Evolutionary conservation across 92 coral and sea anemone species (phyloP), one percentile per base, ranked within the genome.

Genomic region (Hydrozoanthus gracilis): DNA sequence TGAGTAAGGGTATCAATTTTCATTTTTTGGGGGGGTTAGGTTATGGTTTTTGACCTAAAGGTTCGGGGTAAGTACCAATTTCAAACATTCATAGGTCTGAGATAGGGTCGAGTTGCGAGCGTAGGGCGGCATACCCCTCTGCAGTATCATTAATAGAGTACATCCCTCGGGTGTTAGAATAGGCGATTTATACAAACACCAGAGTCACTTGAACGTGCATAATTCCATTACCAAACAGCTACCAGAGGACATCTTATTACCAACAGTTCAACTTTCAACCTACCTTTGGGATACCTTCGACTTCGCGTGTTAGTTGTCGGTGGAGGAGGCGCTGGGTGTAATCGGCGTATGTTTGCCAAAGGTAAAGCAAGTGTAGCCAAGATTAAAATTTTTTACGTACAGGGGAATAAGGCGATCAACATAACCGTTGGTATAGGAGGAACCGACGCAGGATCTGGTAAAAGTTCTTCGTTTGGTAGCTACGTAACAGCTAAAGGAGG

Each of bases 241-340:
- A 27, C 39, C 39, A 27, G 39, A 27, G 39, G 16, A 8, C 51
- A 51, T 64, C 82, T 76, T 10, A 16, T 80, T 16, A 68, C 10
- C 1, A 46, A n/a, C 44, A 65, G 54, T 47, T 47, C 48, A 80
- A 49, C 49, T 10, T 80, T 65, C 3, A 11, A 12, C 27, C 62
- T 80, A 10, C 20, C 62, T 44, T 4, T 8, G 4, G 85, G 85
- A 14, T 46, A 64, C 11, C 44, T 45, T 17, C 61, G 55, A 16
- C 8, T 80, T 16, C 85, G 85, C 12, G 74, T 80, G 61, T 46
- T 80, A 14, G 85, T 47, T 16, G 74, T 80, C 16, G 85, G 85
- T 20, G 85, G 85, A 65, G 85, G 85, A 3, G 74, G 85, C 35
- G 85, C 85, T 6, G 85, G 85, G 3, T 80, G 85, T 65, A 17